Base-by-base conservation (phyloP, 2,113 vertebrate species). In the Hydrolagus affinis region DNA sequence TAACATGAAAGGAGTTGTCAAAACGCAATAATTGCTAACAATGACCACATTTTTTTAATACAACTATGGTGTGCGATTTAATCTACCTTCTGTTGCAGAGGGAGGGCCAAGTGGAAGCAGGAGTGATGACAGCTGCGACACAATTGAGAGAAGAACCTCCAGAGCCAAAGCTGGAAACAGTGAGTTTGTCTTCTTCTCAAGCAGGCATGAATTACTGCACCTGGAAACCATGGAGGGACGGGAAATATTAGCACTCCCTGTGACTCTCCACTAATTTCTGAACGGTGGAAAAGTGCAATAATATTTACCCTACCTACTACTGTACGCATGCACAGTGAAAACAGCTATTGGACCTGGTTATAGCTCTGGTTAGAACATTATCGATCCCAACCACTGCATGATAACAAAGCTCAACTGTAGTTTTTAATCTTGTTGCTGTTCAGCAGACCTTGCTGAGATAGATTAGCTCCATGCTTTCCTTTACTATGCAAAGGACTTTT, bases 21-120 rank as follows among this genome's bases (percentile, higher is more conserved):
- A 62, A 25, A 15, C 9, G 44, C 21, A 12, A 8, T 77, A n/a
- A 4, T 25, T 78, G 23, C 28, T 66, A 64, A 66, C 25, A 11
- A 17, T 64, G 7, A 66, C 15, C 23, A 14, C 14, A 28, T 64
- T 25, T 66, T 83, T 83, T 83, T 83, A 83, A 83, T 64, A 28
- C 21, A 83, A 83, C 60, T 28, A 80, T 28, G 19, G 1, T 60
- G 64, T 80, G 8, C 28, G 77, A 83, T 75, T 44, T 17, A 12
- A 70, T 71, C 0, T 71, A 57, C 23, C 30, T 71, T 30, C 86
- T 87, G 85, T 89, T 87, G 11, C 85, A 98, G 97, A 93, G 97
- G 85, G 96, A 97, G 91, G 97, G 96, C n/a, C 92, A 62, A 86
- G 94, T 98, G 85, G 96, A 97, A 94, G 93, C 94, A 28, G 97